Percentiles rank a stretch among this genome's conserved stretches.
phyloP scores from a whole-genome alignment of 2,797 vertebrate genomes.

The Hoplostethus atlanticus region DNA sequence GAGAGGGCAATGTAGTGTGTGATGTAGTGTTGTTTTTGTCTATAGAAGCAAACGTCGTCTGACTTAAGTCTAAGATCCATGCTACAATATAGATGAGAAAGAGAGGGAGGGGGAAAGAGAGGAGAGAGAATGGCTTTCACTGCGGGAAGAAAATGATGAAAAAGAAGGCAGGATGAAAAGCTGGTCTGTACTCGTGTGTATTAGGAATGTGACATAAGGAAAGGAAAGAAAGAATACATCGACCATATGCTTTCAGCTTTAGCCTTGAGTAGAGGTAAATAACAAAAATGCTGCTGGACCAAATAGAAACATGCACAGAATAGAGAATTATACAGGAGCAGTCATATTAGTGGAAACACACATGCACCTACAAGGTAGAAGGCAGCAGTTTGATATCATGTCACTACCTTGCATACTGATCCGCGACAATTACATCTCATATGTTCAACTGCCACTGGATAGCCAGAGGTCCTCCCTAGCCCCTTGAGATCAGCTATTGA shows the following conservation, averaged over 20 bases:
- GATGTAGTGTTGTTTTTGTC: constrained; percentile 44
- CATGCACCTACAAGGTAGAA: background rate
- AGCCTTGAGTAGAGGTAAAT: constrained; percentile 16
- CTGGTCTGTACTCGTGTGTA: constrained; percentile 36
- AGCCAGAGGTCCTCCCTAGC: background rate
- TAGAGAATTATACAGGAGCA: constrained; percentile 3
- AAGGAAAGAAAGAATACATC: constrained; percentile 39
- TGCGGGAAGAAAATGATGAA: constrained; percentile 46
- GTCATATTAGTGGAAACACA: constrained; percentile 10
- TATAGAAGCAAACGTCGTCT: constrained; percentile 41
- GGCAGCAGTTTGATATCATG: constrained; percentile 6
- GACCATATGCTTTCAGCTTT: constrained; percentile 50
- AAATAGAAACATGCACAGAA: constrained; percentile 3
- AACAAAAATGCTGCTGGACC: background rate
- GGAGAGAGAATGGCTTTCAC: constrained; percentile 25
- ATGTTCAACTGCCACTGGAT: constrained; percentile 8
- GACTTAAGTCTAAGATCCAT: constrained; percentile 34
- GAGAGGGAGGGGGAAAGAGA: background rate
- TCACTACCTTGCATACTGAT: constrained; percentile 19
- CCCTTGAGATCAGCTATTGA: background rate
- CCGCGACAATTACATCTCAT: constrained; percentile 8
- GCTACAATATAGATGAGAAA: constrained; percentile 46
- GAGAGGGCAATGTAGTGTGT: constrained; percentile 20
- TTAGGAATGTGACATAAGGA: constrained; percentile 37
- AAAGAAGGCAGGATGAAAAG: constrained; percentile 59